Conservation (phyloP, 2,113 vertebrate genomes). For the Macquaria australasica region DNA sequence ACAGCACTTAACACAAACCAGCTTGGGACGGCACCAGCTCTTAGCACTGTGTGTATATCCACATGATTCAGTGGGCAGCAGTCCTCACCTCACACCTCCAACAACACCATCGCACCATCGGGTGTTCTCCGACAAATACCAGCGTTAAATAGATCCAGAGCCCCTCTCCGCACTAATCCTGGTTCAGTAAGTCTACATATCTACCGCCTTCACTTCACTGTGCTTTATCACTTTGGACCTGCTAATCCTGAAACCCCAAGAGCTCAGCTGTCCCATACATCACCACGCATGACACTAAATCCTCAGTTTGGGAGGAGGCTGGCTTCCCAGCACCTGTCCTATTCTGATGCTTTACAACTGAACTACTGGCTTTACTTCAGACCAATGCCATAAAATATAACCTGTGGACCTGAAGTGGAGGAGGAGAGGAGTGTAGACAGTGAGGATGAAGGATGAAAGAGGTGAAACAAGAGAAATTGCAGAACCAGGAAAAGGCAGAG, state of each 20-base stretch:
- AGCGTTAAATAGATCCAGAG: slow-evolving; percentile 53
- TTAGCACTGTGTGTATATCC: background rate
- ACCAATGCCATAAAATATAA: slow-evolving; percentile 47
- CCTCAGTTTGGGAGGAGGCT: slow-evolving; percentile 50
- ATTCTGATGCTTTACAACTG: slow-evolving; percentile 60
- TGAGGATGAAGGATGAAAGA: slow-evolving; percentile 12
- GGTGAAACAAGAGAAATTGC: background rate
- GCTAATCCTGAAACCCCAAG: slow-evolving; percentile 56
- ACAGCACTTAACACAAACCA: background rate
- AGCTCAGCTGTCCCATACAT: slow-evolving; percentile 68
- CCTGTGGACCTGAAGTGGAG: slow-evolving; percentile 24
- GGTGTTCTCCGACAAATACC: slow-evolving; percentile 47
- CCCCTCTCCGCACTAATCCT: slow-evolving; percentile 27
- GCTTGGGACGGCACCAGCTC: background rate
- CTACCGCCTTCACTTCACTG: slow-evolving; percentile 35
- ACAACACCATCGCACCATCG: slow-evolving; percentile 18
- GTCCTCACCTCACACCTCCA: slow-evolving; percentile 25
- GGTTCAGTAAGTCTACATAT: slow-evolving; percentile 46
- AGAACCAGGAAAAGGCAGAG: background rate
- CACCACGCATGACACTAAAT: slow-evolving; percentile 57
- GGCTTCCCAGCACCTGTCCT: slow-evolving; percentile 65
- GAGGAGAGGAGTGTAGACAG: slow-evolving; percentile 14
- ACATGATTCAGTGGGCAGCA: background rate
- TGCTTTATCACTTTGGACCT: slow-evolving; percentile 67
- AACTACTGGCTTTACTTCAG: slow-evolving; percentile 57